These are phyloP conservation scores for Drosophila cardini DNA, from an alignment of 1,140 invertebrate species.

Conservation along the genomic window DNA sequence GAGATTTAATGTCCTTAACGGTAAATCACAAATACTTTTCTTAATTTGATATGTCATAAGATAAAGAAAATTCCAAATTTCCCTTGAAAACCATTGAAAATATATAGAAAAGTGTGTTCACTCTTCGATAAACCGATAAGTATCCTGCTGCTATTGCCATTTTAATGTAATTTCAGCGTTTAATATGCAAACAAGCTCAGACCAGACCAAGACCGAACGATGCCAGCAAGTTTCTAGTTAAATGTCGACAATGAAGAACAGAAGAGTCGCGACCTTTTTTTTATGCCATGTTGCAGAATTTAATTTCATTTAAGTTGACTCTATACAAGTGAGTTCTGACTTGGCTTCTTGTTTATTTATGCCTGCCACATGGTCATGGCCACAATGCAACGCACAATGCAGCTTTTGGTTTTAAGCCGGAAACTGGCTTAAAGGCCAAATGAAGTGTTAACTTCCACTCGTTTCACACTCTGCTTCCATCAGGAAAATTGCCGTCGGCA, in stretches of 20 bases:
- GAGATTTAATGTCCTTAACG: too few relatives aligned
- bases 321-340: conserved; percentile 15
- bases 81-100: too few relatives aligned
- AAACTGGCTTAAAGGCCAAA: conserved; percentile 45
- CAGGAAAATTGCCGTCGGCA: conserved; percentile 46
- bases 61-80: too few relatives aligned
- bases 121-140: neutral
- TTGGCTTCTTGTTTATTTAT: conserved; percentile 53
- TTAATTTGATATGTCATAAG: too few relatives aligned
- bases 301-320: conserved; percentile 62
- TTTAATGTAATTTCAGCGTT: conserved; percentile 53
- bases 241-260: neutral
- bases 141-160: conserved; percentile 23
- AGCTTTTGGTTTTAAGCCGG: conserved; percentile 27
- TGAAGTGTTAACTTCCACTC: conserved; percentile 58
- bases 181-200: conserved; percentile 41
- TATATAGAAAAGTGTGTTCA: neutral
- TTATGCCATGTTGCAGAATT: conserved; percentile 28
- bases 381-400: conserved; percentile 24
- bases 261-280: neutral
- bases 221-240: neutral
- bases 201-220: conserved; percentile 16
- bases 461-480: neutral
- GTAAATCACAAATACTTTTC: too few relatives aligned
- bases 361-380: conserved; percentile 22